phyloP scores from a whole-genome alignment of 37 sponge, comb jelly and placozoan species.

The Axinella damicornis region DNA sequence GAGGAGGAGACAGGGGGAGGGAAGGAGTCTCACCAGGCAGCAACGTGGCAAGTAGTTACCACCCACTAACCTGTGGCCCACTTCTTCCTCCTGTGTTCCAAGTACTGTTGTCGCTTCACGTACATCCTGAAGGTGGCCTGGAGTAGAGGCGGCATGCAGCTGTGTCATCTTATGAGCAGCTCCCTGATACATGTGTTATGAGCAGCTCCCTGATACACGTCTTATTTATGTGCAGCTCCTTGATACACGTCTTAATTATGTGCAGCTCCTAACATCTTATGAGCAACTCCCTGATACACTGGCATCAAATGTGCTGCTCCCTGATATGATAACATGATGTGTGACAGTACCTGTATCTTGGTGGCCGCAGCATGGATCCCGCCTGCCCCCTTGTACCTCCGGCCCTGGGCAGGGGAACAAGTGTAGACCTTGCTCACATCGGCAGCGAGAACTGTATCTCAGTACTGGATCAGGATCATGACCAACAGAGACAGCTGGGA shows the following conservation, averaged over 20 bases:
- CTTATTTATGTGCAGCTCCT: too few relatives aligned
- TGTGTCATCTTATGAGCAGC: too few relatives aligned
- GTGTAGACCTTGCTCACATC: background rate
- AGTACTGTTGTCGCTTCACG: slow-evolving; percentile 55
- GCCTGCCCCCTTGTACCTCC: slow-evolving; percentile 68
- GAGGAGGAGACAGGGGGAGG: background rate
- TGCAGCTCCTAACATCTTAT: too few relatives aligned
- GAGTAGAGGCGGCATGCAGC: background rate
- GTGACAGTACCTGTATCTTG: slow-evolving; percentile 74
- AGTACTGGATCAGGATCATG: background rate
- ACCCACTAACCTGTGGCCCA: slow-evolving; percentile 80
- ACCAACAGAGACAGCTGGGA: background rate
- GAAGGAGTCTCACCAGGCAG: too few relatives aligned
- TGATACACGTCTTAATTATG: too few relatives aligned
- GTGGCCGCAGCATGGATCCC: slow-evolving; percentile 77
- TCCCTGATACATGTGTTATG: slow-evolving; percentile 12
- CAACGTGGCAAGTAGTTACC: too few relatives aligned
- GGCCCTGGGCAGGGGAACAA: slow-evolving; percentile 50
- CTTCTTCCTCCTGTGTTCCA: slow-evolving; percentile 61
- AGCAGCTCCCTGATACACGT: background rate
- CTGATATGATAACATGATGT: too few relatives aligned
- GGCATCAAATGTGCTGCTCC: too few relatives aligned
- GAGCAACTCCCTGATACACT: too few relatives aligned
- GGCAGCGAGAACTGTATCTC: background rate
- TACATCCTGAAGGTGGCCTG: slow-evolving; percentile 89